These are phyloP conservation scores for Elymnias hypermnestra DNA, from an alignment of 1,140 invertebrate genomes.

Conservation along the genomic window DNA sequence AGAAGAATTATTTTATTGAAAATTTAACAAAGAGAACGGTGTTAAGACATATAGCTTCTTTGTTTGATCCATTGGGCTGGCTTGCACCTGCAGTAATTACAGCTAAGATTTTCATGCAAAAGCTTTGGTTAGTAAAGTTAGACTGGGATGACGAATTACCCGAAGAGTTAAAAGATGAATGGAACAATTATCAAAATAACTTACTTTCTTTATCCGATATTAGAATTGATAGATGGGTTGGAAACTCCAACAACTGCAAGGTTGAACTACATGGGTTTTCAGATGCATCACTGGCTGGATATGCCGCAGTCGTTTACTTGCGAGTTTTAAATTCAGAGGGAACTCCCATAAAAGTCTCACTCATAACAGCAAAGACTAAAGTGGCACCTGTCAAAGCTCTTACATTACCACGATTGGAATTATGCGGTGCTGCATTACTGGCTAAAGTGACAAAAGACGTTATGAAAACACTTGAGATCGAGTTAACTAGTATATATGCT, in stretches of 20 bases:
- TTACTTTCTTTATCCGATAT: slow-evolving; percentile 2
- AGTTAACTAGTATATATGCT: slow-evolving; percentile 6
- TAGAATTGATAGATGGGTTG: slow-evolving; percentile 10
- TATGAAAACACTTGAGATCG: slow-evolving; percentile 4
- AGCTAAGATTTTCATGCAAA: too few relatives aligned
- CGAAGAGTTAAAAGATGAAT: slow-evolving; percentile 17
- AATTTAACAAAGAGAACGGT: slow-evolving; percentile 25
- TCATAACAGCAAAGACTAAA: too few relatives aligned
- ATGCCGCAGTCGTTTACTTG: slow-evolving; percentile 16
- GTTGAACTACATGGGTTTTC: not conserved
- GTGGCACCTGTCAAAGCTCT: too few relatives aligned
- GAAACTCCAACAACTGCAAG: too few relatives aligned
- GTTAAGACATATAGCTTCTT: slow-evolving; percentile 14
- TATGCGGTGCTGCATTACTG: slow-evolving; percentile 17
- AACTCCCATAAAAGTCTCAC: too few relatives aligned
- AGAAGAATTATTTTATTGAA: not conserved
- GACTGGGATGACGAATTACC: slow-evolving; percentile 17
- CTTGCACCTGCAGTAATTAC: too few relatives aligned
- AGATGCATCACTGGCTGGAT: slow-evolving; percentile 14
- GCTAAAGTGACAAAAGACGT: slow-evolving; percentile 7
- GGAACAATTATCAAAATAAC: slow-evolving; percentile 8
- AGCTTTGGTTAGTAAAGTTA: too few relatives aligned
- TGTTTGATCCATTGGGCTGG: too few relatives aligned
- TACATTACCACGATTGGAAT: slow-evolving; percentile 1
- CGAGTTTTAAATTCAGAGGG: slow-evolving; percentile 8